A percentile compares a stretch with the other conserved stretches of the same genome.
These are phyloP conservation scores for Pasiphila rectangulata DNA, from an alignment of 2,888 invertebrate species.

Conservation along the genomic window DNA sequence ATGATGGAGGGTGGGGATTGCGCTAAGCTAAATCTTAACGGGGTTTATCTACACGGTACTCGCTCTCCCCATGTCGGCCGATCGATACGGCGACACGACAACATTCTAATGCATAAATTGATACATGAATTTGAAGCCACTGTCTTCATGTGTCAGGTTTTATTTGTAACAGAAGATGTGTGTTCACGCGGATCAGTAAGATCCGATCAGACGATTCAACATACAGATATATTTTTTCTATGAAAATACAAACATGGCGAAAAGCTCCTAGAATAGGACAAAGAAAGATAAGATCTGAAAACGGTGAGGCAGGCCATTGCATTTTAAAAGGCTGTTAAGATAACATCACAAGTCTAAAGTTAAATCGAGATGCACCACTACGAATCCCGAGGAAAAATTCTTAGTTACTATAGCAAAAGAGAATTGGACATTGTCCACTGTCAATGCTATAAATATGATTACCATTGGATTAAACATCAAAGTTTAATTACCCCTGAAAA, in stretches of 20 bases:
- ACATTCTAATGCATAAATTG: conserved; percentile 21
- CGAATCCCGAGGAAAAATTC: not conserved
- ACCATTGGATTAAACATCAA: not conserved
- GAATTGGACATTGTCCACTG: not conserved
- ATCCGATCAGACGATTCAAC: no score
- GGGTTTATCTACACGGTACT: conserved; percentile 32
- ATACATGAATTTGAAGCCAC: conserved; percentile 4
- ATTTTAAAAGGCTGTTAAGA: conserved; percentile 10
- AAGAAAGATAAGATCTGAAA: conserved; percentile 6
- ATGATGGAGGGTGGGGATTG: conserved; percentile 37
- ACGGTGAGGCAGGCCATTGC: conserved; percentile 2
- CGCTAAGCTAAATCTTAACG: conserved; percentile 33
- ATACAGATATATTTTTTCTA: not conserved
- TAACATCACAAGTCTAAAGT: conserved; percentile 4
- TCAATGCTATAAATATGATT: not conserved
- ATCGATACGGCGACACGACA: conserved; percentile 23
- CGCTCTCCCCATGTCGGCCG: conserved; percentile 20
- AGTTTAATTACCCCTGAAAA: conserved; percentile 5
- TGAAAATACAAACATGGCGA: not conserved
- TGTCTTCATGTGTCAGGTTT: not conserved
- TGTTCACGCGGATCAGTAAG: no score
- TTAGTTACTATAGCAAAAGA: not conserved
- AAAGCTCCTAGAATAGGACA: conserved; percentile 1
- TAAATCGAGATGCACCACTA: conserved; percentile 7
- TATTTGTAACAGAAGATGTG: not conserved